Evolutionary conservation across 2,797 vertebrate species (phyloP).

Genomic region (Centroberyx gerrardi): DNA sequence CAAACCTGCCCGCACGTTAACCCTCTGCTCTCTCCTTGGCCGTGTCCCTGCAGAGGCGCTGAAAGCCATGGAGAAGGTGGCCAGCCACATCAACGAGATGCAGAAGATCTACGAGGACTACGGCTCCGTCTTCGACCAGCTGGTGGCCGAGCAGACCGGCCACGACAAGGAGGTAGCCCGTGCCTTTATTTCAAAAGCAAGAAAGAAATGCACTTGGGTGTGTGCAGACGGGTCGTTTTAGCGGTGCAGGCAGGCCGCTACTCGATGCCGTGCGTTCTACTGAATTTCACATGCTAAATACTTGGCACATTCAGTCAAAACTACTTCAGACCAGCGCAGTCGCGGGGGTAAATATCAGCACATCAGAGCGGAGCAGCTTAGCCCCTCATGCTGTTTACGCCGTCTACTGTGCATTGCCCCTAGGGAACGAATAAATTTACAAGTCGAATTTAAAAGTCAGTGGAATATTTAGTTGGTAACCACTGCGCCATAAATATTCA

Average conservation of each 20-base stretch:
- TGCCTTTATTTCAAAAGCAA: background rate
- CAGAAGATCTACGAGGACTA: slow-evolving; percentile 99
- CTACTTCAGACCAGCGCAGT: slow-evolving; percentile 5
- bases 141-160: slow-evolving; percentile 94
- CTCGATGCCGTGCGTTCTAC: background rate
- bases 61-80: slow-evolving; percentile 99
- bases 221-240: background rate
- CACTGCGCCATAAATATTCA: slow-evolving; percentile 60
- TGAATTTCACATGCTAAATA: background rate
- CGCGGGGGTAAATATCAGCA: background rate
- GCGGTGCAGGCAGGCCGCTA: background rate
- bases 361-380: slow-evolving; percentile 34
- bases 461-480: slow-evolving; percentile 66
- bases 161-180: slow-evolving; percentile 91
- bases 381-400: slow-evolving; percentile 38
- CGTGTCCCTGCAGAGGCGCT: slow-evolving; percentile 88
- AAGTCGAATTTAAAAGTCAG: slow-evolving; percentile 67
- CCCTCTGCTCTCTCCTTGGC: background rate
- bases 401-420: slow-evolving; percentile 35
- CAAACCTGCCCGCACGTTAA: background rate
- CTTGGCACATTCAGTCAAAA: slow-evolving; percentile 8
- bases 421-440: slow-evolving; percentile 60
- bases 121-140: slow-evolving; percentile 95
- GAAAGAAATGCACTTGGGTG: background rate
- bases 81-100: slow-evolving; percentile 99